Evolutionary conservation across 2,888 invertebrate species (phyloP), one percentile per base, ranked within the genome.

Genomic region (Choreutis nemorana): DNA sequence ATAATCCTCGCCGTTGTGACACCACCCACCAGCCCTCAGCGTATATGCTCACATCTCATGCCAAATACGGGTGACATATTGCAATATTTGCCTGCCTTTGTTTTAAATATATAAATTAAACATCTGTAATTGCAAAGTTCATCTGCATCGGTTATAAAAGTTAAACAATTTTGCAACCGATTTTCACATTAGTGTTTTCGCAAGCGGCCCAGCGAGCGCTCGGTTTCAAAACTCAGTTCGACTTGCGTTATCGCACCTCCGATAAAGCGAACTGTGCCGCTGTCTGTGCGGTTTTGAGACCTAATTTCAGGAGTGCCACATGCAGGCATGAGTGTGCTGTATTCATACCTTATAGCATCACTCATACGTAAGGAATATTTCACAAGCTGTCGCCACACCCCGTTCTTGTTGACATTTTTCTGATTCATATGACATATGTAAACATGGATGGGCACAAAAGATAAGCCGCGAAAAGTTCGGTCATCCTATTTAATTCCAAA

Each of bases 161-260:
- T 73, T 72, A 73, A 75, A 70, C 65, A 71, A 75, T 77, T 78
- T 77, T 68, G 77, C 73, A 77, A 77, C 61, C 71, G 70, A 75
- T 75, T 72, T 71, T 75, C 78, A 77, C 77, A 78, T 79, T 79
- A 73, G 73, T 53, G 67, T 78, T 80, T 79, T 78, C 79, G 79
- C 79, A 79, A 80, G 75, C 72, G 61, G 72, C 77, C 71, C 73
- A 73, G 56, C 65, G 66, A 65, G 56, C 65, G 66, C 66, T 63
- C 61, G 57, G 68, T 75, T 77, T 75, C 75, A 72, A 75, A 77
- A 77, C 65, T 48, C 48, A 60, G 68, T 66, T 67, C 67, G 65
- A 66, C 72, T 72, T 70, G 65, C 73, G 71, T 73, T 78, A 78
- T 78, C 77, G 71, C 60, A 45, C 45, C 60, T 63, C 64, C 68